Base-by-base conservation (phyloP, 2,888 invertebrate species). In the Cyaniris semiargus region DNA sequence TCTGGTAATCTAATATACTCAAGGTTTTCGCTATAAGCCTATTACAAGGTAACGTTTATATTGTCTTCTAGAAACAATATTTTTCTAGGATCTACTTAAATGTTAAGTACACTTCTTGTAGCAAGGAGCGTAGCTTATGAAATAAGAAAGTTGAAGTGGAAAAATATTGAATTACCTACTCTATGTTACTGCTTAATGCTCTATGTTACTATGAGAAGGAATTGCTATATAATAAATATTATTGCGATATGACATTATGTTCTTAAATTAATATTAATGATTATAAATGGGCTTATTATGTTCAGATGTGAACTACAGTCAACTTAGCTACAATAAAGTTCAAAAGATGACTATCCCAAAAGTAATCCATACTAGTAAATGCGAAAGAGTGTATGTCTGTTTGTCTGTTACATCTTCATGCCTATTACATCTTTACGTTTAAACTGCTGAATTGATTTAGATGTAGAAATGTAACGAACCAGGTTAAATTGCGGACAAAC, bases 51-150 rank as follows among this genome's bases (percentile, higher is more conserved):
- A 23, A 60, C 15, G 27, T 66, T 66, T 27, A 66, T 66, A 66
- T 66, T 66, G 66, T 31, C 27, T 66, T 66, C 18, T 66, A 66
- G 66, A 66, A 66, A 31, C 66, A 66, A 66, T 66, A 66, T 66
- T 66, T 66, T 66, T 66, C 27, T 15, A 66, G 31, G 15, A 31
- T 27, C 66, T 66, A 27, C 66, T 60, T 58, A 13, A 15, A 66
- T 5, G 27, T 31, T 66, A 66, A 66, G 66, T 27, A 66, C 31
- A 31, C 66, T 23, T 60, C 60, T 27, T 31, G 66, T 66, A 66
- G 31, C 27, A 66, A 66, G 4, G 27, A 15, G 66, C 15, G 66
- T 15, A 66, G 66, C 66, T 66, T 66, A 66, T 66, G 66, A 66
- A 44, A 44, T 44, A 44, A 31, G 10, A 15, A 66, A 66, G 27